These are phyloP conservation scores for Tetragonula clypearis DNA, from an alignment of 1,140 invertebrate genomes.

Conservation along the genomic window DNA sequence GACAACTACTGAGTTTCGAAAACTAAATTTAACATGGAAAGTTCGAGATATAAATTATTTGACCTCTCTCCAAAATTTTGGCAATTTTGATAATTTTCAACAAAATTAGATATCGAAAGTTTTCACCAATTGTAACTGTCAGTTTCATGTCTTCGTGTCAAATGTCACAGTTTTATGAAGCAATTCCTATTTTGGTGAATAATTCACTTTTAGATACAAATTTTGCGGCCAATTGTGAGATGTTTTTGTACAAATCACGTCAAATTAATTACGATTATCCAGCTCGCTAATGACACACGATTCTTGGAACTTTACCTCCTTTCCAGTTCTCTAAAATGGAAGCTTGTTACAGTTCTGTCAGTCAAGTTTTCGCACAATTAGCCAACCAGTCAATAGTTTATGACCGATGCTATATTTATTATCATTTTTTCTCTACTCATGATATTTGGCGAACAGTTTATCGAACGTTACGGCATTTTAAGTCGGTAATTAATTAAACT, in stretches of 20 bases:
- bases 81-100: background rate
- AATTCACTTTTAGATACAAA: no score
- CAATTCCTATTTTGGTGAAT: no score
- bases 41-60: background rate
- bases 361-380: background rate
- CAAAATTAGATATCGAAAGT: no score
- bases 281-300: no score
- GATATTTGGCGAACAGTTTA: constrained; percentile 29
- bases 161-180: no score
- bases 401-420: background rate
- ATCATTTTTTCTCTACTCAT: background rate
- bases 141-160: no score
- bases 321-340: background rate
- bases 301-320: no score
- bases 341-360: background rate
- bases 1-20: background rate
- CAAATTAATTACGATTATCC: no score
- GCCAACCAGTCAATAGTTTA: background rate
- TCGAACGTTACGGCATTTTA: constrained; percentile 5
- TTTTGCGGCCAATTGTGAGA: no score
- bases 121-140: no score
- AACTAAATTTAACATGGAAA: background rate
- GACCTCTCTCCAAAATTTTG: background rate
- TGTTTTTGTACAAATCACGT: no score
- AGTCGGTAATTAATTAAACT: no score